Evolutionary conservation across 2,888 invertebrate species (phyloP).

Genomic region (Macropis europaea): DNA sequence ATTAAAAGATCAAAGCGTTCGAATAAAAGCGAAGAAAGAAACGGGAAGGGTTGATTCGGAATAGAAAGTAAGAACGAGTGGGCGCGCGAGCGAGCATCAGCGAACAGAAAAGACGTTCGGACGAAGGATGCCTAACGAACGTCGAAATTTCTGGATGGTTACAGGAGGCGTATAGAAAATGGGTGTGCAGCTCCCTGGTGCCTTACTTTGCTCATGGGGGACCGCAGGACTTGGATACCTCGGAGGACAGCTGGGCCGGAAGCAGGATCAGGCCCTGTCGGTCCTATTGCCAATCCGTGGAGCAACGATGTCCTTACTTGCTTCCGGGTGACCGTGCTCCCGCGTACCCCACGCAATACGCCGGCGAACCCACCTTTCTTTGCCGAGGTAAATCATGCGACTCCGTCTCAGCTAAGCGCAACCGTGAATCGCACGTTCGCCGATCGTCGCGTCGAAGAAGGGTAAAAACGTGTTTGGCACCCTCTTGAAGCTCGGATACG

Average conservation of each 20-base stretch:
- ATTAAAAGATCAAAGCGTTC: no score
- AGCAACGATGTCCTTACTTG: constrained; percentile 96
- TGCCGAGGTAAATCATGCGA: constrained; percentile 88
- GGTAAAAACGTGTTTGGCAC: constrained; percentile 64
- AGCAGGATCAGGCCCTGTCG: constrained; percentile 92
- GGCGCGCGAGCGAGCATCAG: no score
- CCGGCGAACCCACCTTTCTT: constrained; percentile 96
- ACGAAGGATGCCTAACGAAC: background rate
- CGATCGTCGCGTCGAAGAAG: constrained; percentile 34
- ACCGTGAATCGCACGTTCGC: constrained; percentile 37
- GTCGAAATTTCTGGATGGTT: constrained; percentile 62
- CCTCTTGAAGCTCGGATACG: no score
- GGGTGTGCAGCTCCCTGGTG: constrained; percentile 95
- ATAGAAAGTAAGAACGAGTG: no score
- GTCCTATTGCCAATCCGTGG: constrained; percentile 93
- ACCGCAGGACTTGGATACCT: constrained; percentile 80
- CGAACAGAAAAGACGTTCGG: background rate
- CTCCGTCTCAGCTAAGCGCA: background rate
- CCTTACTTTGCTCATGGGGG: constrained; percentile 86
- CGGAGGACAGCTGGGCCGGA: constrained; percentile 78
- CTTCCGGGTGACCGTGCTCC: constrained; percentile 94
- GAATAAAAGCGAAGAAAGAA: no score
- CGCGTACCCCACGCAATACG: constrained; percentile 93
- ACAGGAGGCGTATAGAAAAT: constrained; percentile 94
- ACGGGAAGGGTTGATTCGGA: no score